Base-by-base conservation (phyloP, 2,888 invertebrate genomes). In the Eurytoma californica region DNA sequence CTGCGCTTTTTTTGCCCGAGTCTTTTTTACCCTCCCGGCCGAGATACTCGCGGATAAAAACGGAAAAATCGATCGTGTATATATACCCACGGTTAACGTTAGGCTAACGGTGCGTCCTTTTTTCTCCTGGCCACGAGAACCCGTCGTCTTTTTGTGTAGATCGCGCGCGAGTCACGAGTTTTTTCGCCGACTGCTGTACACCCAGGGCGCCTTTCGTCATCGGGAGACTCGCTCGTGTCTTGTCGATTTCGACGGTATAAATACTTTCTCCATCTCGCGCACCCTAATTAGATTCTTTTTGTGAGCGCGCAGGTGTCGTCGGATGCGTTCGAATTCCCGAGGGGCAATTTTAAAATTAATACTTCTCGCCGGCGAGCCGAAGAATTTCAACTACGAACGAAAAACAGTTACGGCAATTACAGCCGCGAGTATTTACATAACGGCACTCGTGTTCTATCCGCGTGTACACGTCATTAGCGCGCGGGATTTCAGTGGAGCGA, bases 61-160 rank as follows among this genome's bases (percentile, higher is more conserved):
- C 24, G 20, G 51, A 53, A 58, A 60, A 70, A 72, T 55, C 24
- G 53, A 16, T 0, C 61, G 39, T n/a, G 28, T 49, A 68, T 30
- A 30, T n/a, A n/a, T 24, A 24, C 18, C 20, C 39, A n/a, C 53
- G 58, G 16, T 14, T 18, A 81, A 79, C 81, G 81, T 81, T 81
- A 81, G 81, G 28, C 79, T 81, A 81, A 81, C 81, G 81, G 81
- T 79, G 79, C 5, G 66, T 76, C 72, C 75, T 77, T 78, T 72
- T 69, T 55, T 39, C 9, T 39, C 39, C 1, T 39, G 9, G 39
- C 67, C 39, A 57, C 69, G 53, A 66, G 49, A 13, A 24, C n/a
- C 57, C 65, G 14, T 61, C 47, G 57, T 57, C 65, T 77, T 77
- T 70, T 77, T 77, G 58, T 77, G 65, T 30, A 77, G 75, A 76